Conservation (phyloP, 1,140 invertebrate species). For the Drosophila auraria region DNA sequence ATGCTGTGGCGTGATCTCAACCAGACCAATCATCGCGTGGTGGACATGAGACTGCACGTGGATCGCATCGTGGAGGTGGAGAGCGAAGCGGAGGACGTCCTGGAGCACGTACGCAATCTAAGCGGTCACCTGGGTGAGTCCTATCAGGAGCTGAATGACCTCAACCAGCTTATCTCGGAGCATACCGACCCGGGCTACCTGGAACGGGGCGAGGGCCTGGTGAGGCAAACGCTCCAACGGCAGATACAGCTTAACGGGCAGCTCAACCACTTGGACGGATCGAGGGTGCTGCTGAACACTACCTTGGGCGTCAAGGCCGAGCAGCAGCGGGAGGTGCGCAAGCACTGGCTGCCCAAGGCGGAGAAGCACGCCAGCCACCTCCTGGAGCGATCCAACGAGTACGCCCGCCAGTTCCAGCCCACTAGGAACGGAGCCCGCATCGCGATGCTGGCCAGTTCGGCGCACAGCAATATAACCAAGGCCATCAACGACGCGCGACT, state of each 20-base stretch:
- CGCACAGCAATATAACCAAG: slow-evolving; percentile 92
- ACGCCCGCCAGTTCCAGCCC: slow-evolving; percentile 85
- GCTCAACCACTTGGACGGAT: slow-evolving; percentile 46
- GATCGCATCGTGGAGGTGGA: slow-evolving; percentile 85
- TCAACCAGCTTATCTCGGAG: slow-evolving; percentile 40
- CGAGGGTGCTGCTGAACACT: slow-evolving; percentile 50
- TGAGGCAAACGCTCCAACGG: slow-evolving; percentile 33
- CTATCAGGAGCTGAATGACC: slow-evolving; percentile 56
- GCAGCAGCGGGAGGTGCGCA: slow-evolving; percentile 72
- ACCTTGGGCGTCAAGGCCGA: slow-evolving; percentile 54
- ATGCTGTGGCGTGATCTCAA: slow-evolving; percentile 79
- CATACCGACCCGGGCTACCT: slow-evolving; percentile 63
- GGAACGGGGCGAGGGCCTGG: slow-evolving; percentile 51
- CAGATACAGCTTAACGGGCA: slow-evolving; percentile 47
- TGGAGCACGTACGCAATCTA: slow-evolving; percentile 83
- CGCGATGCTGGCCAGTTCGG: slow-evolving; percentile 88
- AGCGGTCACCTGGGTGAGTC: slow-evolving; percentile 68
- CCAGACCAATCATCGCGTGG: slow-evolving; percentile 72
- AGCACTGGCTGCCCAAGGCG: slow-evolving; percentile 85
- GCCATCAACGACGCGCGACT: slow-evolving; percentile 89
- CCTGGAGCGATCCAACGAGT: slow-evolving; percentile 88
- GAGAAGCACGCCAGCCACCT: slow-evolving; percentile 89
- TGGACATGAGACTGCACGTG: slow-evolving; percentile 69
- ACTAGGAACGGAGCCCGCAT: slow-evolving; percentile 80
- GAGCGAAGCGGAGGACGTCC: slow-evolving; percentile 84